Conservation (phyloP, 2,888 invertebrate genomes). For the Ommatoiulus sabulosus region DNA sequence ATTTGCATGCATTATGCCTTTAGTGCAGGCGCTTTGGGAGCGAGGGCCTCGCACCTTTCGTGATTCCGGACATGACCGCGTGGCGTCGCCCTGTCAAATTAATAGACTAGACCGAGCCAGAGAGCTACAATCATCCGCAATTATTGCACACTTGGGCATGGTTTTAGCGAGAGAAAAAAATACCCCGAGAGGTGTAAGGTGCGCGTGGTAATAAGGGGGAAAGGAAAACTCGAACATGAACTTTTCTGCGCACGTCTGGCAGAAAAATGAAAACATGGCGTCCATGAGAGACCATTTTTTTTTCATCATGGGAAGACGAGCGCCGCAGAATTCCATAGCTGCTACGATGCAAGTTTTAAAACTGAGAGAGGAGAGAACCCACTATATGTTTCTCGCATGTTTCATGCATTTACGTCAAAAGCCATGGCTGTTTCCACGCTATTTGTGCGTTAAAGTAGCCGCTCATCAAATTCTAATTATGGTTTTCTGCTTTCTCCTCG, state of each 20-base stretch:
- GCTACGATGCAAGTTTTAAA: not conserved
- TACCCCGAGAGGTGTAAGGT: constrained; percentile 35
- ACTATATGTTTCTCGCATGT: no score
- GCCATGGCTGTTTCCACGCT: not conserved
- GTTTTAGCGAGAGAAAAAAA: not conserved
- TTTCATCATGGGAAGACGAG: not conserved
- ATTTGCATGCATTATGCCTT: constrained; percentile 41
- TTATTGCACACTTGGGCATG: constrained; percentile 18
- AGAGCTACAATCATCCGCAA: constrained; percentile 23
- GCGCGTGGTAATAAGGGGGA: constrained; percentile 48
- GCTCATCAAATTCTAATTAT: constrained; percentile 16
- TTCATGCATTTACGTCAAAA: no score
- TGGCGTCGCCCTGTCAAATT: constrained; percentile 31
- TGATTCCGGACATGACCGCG: constrained; percentile 47
- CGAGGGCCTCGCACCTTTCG: constrained; percentile 15
- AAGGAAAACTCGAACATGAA: not conserved
- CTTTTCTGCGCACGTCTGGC: not conserved
- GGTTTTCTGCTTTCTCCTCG: not conserved
- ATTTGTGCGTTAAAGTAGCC: not conserved
- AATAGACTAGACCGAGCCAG: constrained; percentile 20
- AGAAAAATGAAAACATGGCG: not conserved
- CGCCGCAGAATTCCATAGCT: not conserved
- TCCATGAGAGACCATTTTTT: not conserved
- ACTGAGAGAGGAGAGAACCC: no score
- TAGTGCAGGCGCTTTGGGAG: constrained; percentile 31